Percentiles rank a stretch among this genome's conserved stretches.
Evolutionary conservation across 2,888 invertebrate species (phyloP).

Genomic region (Oasisia sp.): DNA sequence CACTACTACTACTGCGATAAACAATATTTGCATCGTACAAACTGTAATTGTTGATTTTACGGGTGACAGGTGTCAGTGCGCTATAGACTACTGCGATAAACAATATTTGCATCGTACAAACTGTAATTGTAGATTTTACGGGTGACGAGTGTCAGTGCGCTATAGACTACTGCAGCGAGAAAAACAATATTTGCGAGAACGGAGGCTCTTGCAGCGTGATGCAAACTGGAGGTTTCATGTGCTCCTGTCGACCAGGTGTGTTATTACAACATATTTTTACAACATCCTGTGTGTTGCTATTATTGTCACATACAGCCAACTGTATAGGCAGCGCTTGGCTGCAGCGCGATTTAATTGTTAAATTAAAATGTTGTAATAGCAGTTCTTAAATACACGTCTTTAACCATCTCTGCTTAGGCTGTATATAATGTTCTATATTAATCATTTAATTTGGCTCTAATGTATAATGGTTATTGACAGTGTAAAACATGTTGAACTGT

Average conservation of each 20-base stretch:
- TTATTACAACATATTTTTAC: background rate
- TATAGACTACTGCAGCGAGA: slow-evolving; percentile 17
- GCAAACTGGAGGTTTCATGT: background rate
- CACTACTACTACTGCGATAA: background rate
- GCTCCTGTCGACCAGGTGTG: slow-evolving; percentile 21
- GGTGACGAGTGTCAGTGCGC: background rate
- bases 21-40: too few species aligned
- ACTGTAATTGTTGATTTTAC: too few species aligned
- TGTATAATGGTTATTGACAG: too few species aligned
- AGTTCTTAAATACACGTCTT: background rate
- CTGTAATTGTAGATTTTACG: slow-evolving; percentile 18
- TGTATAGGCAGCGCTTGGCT: background rate
- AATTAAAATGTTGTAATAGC: background rate
- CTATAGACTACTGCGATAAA: background rate
- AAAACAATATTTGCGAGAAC: slow-evolving; percentile 20
- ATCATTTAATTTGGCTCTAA: too few species aligned
- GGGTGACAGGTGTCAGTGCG: background rate
- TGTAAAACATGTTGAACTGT: too few species aligned
- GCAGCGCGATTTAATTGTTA: background rate
- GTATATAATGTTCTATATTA: too few species aligned
- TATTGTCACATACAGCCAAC: background rate
- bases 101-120: background rate
- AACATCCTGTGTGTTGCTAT: background rate
- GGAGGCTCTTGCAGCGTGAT: slow-evolving; percentile 9
- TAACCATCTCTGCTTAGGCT: too few species aligned